Conservation (phyloP, 2,888 invertebrate species). For the Aethes cnicana region DNA sequence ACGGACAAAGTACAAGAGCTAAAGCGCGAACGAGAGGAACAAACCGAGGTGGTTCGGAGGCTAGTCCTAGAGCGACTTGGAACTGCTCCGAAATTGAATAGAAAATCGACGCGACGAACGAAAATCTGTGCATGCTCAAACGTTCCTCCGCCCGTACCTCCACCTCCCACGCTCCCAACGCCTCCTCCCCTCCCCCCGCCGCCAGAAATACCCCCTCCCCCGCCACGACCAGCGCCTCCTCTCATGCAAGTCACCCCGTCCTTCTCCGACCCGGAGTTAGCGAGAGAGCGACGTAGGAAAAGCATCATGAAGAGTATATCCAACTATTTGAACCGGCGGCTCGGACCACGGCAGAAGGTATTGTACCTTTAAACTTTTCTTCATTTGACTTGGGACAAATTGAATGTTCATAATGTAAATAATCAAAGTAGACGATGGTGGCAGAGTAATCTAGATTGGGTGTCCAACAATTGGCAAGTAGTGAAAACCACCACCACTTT, state of each 20-base stretch:
- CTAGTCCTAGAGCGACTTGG: constrained; percentile 90
- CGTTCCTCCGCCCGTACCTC: constrained; percentile 41
- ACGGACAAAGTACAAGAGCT: constrained; percentile 88
- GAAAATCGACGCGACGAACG: constrained; percentile 48
- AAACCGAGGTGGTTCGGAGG: constrained; percentile 91
- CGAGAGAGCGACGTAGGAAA: constrained; percentile 85
- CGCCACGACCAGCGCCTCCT: constrained; percentile 55
- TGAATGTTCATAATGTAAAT: constrained; percentile 21
- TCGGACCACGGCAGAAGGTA: constrained; percentile 84
- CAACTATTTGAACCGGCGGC: constrained; percentile 90
- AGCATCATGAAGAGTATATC: constrained; percentile 93
- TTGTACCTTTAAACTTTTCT: constrained; percentile 15
- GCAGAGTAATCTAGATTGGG: constrained; percentile 36
- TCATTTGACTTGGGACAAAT: neutral
- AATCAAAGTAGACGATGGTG: constrained; percentile 20
- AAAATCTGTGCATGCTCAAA: constrained; percentile 48
- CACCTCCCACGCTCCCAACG: constrained; percentile 41
- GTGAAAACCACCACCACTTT: constrained; percentile 1
- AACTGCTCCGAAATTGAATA: constrained; percentile 44
- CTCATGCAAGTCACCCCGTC: constrained; percentile 65
- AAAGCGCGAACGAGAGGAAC: constrained; percentile 89
- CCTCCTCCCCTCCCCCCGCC: constrained; percentile 43
- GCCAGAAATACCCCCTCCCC: constrained; percentile 37
- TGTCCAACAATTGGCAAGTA: constrained; percentile 48
- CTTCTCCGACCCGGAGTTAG: constrained; percentile 83